These are phyloP conservation scores for Apeira syringaria DNA, from an alignment of 2,888 invertebrate genomes.

Conservation along the genomic window DNA sequence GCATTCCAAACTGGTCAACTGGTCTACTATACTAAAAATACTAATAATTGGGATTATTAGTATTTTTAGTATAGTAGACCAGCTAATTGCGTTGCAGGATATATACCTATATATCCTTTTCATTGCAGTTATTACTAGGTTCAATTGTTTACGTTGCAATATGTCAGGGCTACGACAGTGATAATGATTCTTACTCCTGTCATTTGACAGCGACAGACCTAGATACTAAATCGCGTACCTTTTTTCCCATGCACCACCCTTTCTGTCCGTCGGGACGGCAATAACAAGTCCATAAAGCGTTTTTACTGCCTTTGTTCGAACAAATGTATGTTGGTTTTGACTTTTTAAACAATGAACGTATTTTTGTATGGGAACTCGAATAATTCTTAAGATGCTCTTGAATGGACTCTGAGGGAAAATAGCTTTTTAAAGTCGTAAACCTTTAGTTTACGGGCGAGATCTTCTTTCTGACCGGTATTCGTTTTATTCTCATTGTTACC, in stretches of 20 bases:
- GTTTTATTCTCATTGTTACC: conserved; percentile 12
- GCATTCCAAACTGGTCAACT: no score
- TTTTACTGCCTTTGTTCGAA: conserved; percentile 83
- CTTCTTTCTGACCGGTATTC: conserved; percentile 18
- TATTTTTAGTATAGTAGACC: no score
- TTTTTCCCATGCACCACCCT: conserved; percentile 42
- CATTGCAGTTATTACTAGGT: no score
- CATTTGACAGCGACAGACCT: no score
- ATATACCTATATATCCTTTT: no score
- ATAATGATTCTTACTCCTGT: no score
- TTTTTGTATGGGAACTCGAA: conserved; percentile 68
- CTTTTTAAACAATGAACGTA: conserved; percentile 82
- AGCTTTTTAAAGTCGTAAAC: conserved; percentile 39
- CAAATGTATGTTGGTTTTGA: conserved; percentile 81
- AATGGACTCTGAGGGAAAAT: conserved; percentile 49
- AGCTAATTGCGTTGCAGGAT: no score
- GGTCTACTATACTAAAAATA: no score
- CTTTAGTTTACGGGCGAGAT: conserved; percentile 17
- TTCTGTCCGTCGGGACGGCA: conserved; percentile 72
- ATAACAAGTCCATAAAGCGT: conserved; percentile 83
- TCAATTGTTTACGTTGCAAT: no score
- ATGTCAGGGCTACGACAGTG: no score
- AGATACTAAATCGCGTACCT: neutral
- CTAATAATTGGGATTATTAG: no score
- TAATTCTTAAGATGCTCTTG: conserved; percentile 62